A percentile compares a stretch with the other conserved stretches of the same genome.
phyloP scores from a whole-genome alignment of 64 coral and sea anemone genomes.

The Pocillopora damicornis region DNA sequence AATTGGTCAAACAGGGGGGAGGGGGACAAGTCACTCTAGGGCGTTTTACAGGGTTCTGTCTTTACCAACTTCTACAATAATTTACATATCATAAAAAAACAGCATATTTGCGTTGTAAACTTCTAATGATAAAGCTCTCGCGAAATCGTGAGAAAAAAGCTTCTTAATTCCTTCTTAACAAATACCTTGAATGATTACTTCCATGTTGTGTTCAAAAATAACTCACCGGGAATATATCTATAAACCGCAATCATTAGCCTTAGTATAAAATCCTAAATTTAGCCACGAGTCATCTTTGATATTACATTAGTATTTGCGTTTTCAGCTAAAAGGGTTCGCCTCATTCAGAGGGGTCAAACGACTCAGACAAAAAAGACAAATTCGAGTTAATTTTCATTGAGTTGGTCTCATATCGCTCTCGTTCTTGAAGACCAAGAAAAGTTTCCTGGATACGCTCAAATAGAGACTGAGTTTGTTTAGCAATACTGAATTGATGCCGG shows the following conservation, averaged over 20 bases:
- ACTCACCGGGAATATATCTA: conserved; percentile 27
- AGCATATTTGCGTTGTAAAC: background rate
- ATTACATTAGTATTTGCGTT: conserved; percentile 27
- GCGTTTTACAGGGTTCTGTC: background rate
- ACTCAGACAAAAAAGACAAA: background rate
- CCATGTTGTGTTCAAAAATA: conserved; percentile 34
- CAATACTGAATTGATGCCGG: background rate
- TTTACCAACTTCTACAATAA: background rate
- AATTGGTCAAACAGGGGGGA: background rate
- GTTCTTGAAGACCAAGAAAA: background rate
- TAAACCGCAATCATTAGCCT: conserved; percentile 19
- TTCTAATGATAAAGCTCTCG: background rate
- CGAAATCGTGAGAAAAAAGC: background rate
- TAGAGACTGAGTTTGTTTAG: background rate
- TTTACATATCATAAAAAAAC: background rate
- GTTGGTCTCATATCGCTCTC: background rate
- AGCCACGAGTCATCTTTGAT: background rate
- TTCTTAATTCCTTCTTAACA: background rate
- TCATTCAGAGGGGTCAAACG: conserved; percentile 7
- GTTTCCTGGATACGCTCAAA: background rate
- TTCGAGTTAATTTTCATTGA: background rate
- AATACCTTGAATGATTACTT: background rate
- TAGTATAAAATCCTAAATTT: conserved; percentile 27
- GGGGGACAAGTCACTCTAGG: background rate
- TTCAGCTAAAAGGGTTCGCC: conserved; percentile 1